Percentiles rank a stretch among this genome's conserved stretches.
These are phyloP conservation scores for Holacanthella duospinosa DNA, from an alignment of 2,888 invertebrate genomes.

Conservation along the genomic window DNA sequence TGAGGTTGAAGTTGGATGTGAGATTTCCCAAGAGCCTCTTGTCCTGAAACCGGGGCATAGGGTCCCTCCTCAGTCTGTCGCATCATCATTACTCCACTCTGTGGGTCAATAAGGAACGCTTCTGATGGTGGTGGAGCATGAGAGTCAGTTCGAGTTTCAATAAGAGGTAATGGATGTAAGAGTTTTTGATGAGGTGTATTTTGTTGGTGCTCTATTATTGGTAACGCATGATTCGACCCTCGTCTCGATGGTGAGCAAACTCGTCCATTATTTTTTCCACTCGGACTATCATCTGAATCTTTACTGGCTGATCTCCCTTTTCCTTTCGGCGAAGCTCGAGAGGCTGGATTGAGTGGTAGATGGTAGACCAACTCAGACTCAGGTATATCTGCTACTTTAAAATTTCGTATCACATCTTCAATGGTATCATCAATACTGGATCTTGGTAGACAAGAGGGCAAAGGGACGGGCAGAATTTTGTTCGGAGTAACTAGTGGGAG, in stretches of 20 bases:
- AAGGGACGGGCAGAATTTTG: conserved; percentile 11
- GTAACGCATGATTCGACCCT: neutral
- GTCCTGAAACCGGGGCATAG: conserved; percentile 46
- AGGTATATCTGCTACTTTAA: conserved; percentile 7
- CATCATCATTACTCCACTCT: conserved; percentile 62
- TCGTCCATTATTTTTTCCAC: neutral
- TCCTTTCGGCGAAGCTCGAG: conserved; percentile 11
- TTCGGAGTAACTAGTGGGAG: neutral
- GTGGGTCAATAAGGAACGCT: conserved; percentile 54
- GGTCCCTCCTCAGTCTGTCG: conserved; percentile 60
- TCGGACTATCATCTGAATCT: conserved; percentile 22
- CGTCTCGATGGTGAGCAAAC: neutral
- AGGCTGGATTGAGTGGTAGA: neutral
- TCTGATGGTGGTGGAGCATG: neutral
- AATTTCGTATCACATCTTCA: conserved; percentile 67
- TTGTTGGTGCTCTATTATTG: neutral
- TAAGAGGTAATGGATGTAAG: neutral
- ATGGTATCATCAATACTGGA: conserved; percentile 77
- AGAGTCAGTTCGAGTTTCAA: conserved; percentile 6
- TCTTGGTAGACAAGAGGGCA: conserved; percentile 45
- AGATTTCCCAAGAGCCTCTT: neutral
- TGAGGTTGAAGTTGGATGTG: neutral
- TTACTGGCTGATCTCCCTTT: conserved; percentile 32
- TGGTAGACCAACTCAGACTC: neutral
- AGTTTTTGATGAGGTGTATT: neutral